Conservation (phyloP, 2,888 invertebrate species). For the Heliconius ismenius region DNA sequence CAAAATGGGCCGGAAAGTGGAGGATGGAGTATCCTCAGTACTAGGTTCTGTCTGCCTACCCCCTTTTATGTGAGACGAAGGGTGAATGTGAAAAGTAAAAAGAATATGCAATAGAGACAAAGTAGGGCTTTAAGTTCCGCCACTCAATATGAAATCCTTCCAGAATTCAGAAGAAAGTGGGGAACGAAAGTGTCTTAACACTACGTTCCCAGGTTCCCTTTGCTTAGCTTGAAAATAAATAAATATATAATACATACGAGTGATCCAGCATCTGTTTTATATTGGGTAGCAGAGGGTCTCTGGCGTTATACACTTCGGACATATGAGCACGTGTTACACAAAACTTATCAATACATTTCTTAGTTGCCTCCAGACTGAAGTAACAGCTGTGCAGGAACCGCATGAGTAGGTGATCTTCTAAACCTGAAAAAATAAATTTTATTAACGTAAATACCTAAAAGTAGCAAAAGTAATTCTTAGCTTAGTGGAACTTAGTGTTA, state of each 20-base stretch:
- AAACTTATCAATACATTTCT: constrained; percentile 76
- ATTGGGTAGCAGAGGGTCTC: constrained; percentile 58
- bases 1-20: background rate
- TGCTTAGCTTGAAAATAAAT: no score
- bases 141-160: no score
- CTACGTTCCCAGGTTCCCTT: no score
- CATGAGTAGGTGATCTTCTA: constrained; percentile 76
- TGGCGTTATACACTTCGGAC: constrained; percentile 60
- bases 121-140: no score
- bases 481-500: no score
- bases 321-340: constrained; percentile 64
- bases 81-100: background rate
- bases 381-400: constrained; percentile 82
- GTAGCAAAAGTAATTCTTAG: background rate
- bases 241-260: constrained; percentile 46
- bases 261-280: constrained; percentile 59
- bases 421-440: constrained; percentile 6
- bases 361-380: constrained; percentile 80
- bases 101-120: background rate
- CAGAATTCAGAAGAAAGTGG: no score
- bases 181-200: no score
- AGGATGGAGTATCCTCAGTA: background rate
- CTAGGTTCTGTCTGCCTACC: no score
- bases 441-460: background rate
- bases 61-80: no score